Conservation (phyloP, 2,888 invertebrate genomes). For the Tineola bisselliella region DNA sequence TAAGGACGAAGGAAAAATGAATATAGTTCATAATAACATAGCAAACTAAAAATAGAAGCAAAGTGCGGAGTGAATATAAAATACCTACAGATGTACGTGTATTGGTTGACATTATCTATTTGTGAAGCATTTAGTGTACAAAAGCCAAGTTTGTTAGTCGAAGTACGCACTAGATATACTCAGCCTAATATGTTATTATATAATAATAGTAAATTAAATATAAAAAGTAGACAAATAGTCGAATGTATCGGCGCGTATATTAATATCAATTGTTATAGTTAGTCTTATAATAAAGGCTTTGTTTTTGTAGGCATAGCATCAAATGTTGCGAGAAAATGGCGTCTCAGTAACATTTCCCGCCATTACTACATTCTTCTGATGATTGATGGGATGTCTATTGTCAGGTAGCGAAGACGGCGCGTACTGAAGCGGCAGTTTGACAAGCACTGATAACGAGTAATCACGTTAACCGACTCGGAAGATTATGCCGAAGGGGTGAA, state of each 20-base stretch:
- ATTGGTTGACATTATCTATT: constrained; percentile 5
- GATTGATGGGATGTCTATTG: constrained; percentile 58
- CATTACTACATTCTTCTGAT: constrained; percentile 34
- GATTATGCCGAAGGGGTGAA: constrained; percentile 35
- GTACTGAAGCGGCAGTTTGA: constrained; percentile 23
- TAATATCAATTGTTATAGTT: constrained; percentile 2
- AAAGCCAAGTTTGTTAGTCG: neutral
- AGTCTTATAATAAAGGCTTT: neutral
- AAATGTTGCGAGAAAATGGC: constrained; percentile 41
- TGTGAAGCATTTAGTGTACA: neutral
- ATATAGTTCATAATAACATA: neutral
- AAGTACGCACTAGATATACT: neutral
- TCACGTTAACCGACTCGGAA: constrained; percentile 46
- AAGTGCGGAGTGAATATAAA: constrained; percentile 23
- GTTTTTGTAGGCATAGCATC: constrained; percentile 37
- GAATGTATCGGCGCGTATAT: neutral
- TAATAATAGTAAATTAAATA: neutral
- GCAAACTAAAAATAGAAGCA: constrained; percentile 8
- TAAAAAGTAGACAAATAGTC: neutral
- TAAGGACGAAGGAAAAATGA: neutral
- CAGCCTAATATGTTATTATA: neutral
- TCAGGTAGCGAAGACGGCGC: constrained; percentile 30
- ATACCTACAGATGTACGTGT: constrained; percentile 6
- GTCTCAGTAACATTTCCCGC: constrained; percentile 21
- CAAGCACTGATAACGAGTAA: constrained; percentile 40